Evolutionary conservation across 2,888 invertebrate species (phyloP), one percentile per base, ranked within the genome.

Genomic region (Harpagoxenus sublaevis): DNA sequence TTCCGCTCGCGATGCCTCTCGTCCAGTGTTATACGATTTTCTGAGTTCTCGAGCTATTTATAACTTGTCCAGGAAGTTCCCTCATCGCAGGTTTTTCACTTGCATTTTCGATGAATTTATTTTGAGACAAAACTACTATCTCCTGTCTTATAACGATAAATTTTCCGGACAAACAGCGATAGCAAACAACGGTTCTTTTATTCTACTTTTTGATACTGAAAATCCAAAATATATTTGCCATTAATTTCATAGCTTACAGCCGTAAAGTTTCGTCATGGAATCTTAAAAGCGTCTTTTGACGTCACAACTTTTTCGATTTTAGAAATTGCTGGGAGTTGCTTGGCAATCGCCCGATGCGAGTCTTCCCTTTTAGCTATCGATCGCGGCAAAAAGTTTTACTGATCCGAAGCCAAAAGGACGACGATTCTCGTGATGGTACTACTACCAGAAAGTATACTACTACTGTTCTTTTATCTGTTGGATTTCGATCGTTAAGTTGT

Each of bases 301-400:
- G 35, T 65, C 70, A 28, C 55, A n/a, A 42, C 68, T 68, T 55
- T 42, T 55, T 68, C 70, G n/a, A 55, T 55, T 78, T 10, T 23
- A 45, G 28, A 39, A 39, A 63, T 53, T 42, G 70, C 45, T 70
- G 70, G n/a, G 55, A 78, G n/a, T 55, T 57, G n/a, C 68, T 78
- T 68, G 78, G 78, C 78, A 78, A 78, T 70, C 31, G 68, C 68
- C 31, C 53, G 42, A 55, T 45, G 45, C 31, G 42, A 28, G 45
- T 55, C 70, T 78, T 55, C 31, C n/a, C 12, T 51, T 42, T 70
- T 23, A 45, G 4, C 55, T 45, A 45, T 78, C 15, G 78, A 55
- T 55, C 55, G 9, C 12, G 55, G 45, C 10, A 45, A 78, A 45
- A 78, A 78, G 78, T 78, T 78, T 68, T n/a, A 68, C 42, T 78